Percentiles rank a stretch among this genome's conserved stretches.
These are phyloP conservation scores for Epistrophe grossulariae DNA, from an alignment of 2,888 invertebrate species.

Conservation along the genomic window DNA sequence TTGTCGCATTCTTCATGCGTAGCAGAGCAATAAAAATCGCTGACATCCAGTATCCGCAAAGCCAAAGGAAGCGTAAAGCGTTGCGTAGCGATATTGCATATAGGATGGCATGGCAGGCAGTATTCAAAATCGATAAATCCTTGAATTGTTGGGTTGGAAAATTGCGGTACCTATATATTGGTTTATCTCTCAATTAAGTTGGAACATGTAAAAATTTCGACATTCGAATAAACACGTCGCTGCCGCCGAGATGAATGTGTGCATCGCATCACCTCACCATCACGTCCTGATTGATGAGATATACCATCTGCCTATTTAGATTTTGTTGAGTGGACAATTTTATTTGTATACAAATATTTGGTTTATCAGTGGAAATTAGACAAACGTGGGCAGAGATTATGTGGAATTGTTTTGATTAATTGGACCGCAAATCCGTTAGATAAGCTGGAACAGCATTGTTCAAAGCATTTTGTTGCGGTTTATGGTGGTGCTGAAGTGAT, in stretches of 20 bases:
- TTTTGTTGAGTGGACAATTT: slow-evolving; percentile 28
- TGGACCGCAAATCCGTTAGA: slow-evolving; percentile 25
- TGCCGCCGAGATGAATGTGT: slow-evolving; percentile 10
- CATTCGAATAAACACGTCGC: slow-evolving; percentile 37
- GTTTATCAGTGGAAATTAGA: neutral
- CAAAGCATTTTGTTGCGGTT: neutral
- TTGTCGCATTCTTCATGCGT: slow-evolving; percentile 49
- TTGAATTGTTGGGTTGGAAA: slow-evolving; percentile 9
- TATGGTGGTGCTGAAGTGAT: neutral
- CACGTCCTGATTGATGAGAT: slow-evolving; percentile 28
- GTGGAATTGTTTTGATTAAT: slow-evolving; percentile 29
- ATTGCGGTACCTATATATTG: slow-evolving; percentile 28
- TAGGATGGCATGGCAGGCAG: too few relatives aligned
- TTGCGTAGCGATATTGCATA: neutral
- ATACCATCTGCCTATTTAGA: neutral
- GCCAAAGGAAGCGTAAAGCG: neutral
- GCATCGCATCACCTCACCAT: neutral
- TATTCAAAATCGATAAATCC: slow-evolving; percentile 33
- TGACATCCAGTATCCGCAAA: slow-evolving; percentile 26
- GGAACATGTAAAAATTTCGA: slow-evolving; percentile 24
- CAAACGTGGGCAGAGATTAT: neutral
- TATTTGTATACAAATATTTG: slow-evolving; percentile 8
- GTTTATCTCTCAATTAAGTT: slow-evolving; percentile 59
- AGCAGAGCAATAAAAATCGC: slow-evolving; percentile 37
- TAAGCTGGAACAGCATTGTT: neutral